Percentiles rank a stretch among this genome's conserved stretches.
Conservation (phyloP, 2,888 invertebrate genomes). For the Pseudococcus longispinus region DNA sequence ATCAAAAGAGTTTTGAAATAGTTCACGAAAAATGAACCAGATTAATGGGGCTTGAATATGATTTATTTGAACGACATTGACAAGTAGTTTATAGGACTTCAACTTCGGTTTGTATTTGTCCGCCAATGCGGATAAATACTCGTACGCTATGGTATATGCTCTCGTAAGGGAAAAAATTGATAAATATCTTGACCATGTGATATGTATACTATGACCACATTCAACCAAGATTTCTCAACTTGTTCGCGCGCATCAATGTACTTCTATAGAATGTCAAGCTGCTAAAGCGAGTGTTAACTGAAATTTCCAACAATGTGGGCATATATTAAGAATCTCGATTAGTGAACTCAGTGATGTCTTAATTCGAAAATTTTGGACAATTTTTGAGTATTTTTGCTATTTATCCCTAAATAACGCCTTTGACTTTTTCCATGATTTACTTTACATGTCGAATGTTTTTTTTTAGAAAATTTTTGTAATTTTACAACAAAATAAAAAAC, state of each 20-base stretch:
- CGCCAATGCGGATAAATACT: conserved; percentile 47
- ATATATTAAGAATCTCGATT: too few relatives aligned
- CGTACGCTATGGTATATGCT: background rate
- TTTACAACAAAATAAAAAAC: too few relatives aligned
- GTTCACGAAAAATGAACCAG: conserved; percentile 56
- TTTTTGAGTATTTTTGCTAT: too few relatives aligned
- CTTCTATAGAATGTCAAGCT: background rate
- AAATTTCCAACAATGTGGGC: background rate
- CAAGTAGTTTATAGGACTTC: conserved; percentile 52
- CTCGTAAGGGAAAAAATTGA: conserved; percentile 12
- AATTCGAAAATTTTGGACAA: too few relatives aligned
- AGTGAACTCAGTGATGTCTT: too few relatives aligned
- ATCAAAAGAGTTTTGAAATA: conserved; percentile 54
- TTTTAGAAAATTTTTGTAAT: too few relatives aligned
- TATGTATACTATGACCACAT: background rate
- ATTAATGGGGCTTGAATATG: conserved; percentile 56
- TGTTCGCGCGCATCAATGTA: background rate
- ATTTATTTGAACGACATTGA: conserved; percentile 56
- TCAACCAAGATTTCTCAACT: conserved; percentile 14
- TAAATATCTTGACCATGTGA: conserved; percentile 33
- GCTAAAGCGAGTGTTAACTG: background rate
- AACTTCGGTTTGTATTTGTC: conserved; percentile 42
- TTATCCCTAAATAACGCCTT: too few relatives aligned
- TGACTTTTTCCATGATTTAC: too few relatives aligned
- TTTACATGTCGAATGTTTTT: too few relatives aligned